These are phyloP conservation scores for Lamprologus speciosus DNA, from an alignment of 2,113 vertebrate genomes.

Conservation along the genomic window DNA sequence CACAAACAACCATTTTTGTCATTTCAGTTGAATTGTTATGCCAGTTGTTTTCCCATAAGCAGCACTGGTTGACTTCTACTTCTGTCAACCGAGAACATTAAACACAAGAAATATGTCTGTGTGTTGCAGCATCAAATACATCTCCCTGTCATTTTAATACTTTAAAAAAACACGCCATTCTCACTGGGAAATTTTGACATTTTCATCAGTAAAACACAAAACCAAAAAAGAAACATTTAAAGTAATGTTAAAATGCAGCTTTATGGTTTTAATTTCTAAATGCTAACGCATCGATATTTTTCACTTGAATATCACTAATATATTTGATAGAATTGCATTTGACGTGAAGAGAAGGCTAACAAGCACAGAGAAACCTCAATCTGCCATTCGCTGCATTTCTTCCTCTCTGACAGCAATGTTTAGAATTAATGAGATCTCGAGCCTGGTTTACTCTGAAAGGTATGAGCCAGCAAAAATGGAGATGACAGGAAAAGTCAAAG, in stretches of 20 bases:
- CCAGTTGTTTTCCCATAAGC: not conserved
- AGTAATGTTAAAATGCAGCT: not conserved
- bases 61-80: not conserved
- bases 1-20: not conserved
- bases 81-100: not conserved
- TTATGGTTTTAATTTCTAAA: not conserved
- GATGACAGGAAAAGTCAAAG: slow-evolving; percentile 33
- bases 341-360: not conserved
- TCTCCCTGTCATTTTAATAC: not conserved
- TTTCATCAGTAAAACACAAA: not conserved
- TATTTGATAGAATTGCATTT: not conserved
- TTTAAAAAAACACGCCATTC: not conserved
- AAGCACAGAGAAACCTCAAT: not conserved
- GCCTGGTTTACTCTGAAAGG: not conserved
- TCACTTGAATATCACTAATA: not conserved
- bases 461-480: slow-evolving; percentile 27
- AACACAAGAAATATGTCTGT: not conserved
- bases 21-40: not conserved
- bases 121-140: not conserved
- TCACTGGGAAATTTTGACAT: not conserved
- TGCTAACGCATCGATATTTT: not conserved
- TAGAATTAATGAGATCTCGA: slow-evolving; percentile 17
- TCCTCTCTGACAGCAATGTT: not conserved
- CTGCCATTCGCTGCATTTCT: not conserved
- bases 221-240: not conserved